Evolutionary conservation across 2,113 vertebrate species (phyloP), one percentile per base, ranked within the genome.

Genomic region (Tricholaema leucomelas): DNA sequence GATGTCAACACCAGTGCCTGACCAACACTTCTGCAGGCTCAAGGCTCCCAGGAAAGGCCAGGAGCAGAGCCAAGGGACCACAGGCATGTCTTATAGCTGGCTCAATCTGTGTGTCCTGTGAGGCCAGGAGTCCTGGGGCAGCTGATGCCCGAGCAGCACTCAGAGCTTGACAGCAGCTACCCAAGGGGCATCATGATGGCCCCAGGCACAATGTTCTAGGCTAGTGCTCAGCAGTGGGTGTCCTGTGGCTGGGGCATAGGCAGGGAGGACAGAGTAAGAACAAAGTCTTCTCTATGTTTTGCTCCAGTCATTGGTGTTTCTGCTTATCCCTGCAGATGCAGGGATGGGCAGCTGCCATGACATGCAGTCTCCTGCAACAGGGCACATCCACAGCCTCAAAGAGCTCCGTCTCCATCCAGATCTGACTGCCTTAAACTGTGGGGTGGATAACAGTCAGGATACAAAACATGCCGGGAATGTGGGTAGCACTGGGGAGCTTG

Each of bases 181-280:
- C 23, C 23, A 10, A 23, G 42, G 58, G 67, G 5, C 76, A 14
- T 0, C 1, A 1, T 38, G 54, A 23, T 55, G 55, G 35, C 17
- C 40, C 25, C 1, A 4, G 21, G 21, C 42, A 33, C 65, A 10
- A 15, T 50, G n/a, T 69, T 12, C 40, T 67, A 46, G 23, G n/a
- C 61, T 75, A 36, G n/a, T 56, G 54, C 4, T 12, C 8, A 8
- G 66, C 8, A 15, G 1, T 64, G 50, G 35, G 7, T 69, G 50
- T 21, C 24, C 23, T 36, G 33, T 64, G 67, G 21, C 42, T 1
- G 0, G 48, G 36, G 5, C 23, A 38, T 0, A 1, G 50, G 44
- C 58, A 79, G 63, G 52, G 20, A 0, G 0, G 40, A 36, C 61
- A 81, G 60, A 81, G 19, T 19, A 74, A 50, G 17, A 55, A 28